phyloP scores from a whole-genome alignment of 1,140 invertebrate genomes.

The Vollenhovia emeryi region DNA sequence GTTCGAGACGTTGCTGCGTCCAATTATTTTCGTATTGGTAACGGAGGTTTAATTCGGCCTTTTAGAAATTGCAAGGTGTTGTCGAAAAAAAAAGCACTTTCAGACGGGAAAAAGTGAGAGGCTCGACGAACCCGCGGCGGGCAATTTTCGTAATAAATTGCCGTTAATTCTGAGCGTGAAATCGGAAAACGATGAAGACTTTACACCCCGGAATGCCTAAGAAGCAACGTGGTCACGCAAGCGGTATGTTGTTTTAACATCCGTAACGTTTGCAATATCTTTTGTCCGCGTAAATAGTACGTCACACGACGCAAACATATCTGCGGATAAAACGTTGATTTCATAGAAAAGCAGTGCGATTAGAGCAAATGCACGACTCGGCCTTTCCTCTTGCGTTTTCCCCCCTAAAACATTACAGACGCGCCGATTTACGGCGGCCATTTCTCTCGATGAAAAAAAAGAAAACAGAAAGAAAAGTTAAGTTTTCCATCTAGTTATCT shows the following conservation, averaged over 20 bases:
- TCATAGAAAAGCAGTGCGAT: constrained; percentile 1
- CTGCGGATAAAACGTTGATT: background rate
- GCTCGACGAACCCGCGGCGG: background rate
- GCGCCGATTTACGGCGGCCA: background rate
- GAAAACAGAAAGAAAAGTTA: background rate
- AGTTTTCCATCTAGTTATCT: background rate
- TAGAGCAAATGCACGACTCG: background rate
- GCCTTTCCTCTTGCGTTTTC: background rate
- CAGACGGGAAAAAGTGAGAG: constrained; percentile 3
- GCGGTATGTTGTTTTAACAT: constrained; percentile 31
- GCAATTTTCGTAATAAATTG: constrained; percentile 62
- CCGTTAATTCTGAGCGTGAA: constrained; percentile 68
- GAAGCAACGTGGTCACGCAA: constrained; percentile 21
- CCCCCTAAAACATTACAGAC: background rate
- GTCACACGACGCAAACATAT: background rate
- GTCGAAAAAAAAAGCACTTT: background rate
- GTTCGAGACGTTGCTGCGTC: background rate
- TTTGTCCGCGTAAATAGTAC: constrained; percentile 7
- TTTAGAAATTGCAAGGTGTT: background rate
- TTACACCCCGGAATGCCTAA: constrained; percentile 35
- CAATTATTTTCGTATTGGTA: background rate
- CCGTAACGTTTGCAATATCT: constrained; percentile 29
- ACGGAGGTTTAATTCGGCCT: background rate
- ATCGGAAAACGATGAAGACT: constrained; percentile 55
- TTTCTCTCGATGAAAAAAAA: background rate